Evolutionary conservation across 2,888 invertebrate genomes (phyloP).

Genomic region (Lithophane ornitopus): DNA sequence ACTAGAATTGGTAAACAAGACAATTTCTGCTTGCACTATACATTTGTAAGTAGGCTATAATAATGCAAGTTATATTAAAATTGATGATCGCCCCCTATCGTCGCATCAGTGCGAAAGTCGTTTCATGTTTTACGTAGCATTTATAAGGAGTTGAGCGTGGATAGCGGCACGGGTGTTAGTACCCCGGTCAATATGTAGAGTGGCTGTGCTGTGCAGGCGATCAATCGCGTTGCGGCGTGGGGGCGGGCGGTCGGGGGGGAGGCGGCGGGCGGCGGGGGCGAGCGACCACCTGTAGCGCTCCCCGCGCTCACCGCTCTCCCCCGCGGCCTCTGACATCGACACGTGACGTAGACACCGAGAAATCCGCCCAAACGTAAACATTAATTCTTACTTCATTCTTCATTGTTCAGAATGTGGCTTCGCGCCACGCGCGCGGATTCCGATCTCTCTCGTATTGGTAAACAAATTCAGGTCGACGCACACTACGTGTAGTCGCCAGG

Average conservation of each 20-base stretch:
- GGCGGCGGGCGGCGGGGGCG: conserved; percentile 65
- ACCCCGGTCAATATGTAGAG: conserved; percentile 90
- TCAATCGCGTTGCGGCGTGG: conserved; percentile 86
- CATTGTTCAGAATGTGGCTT: conserved; percentile 87
- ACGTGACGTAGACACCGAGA: conserved; percentile 89
- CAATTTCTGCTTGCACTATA: conserved; percentile 42
- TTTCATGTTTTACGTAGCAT: conserved; percentile 79
- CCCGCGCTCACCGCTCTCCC: conserved; percentile 65
- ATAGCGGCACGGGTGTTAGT: conserved; percentile 86
- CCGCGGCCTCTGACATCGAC: conserved; percentile 80
- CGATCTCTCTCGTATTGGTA: conserved; percentile 87
- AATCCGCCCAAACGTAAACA: conserved; percentile 91
- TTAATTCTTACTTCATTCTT: conserved; percentile 90
- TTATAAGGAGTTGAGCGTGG: conserved; percentile 82
- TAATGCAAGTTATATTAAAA: conserved; percentile 36
- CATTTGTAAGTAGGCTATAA: conserved; percentile 22
- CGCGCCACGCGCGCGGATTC: conserved; percentile 86
- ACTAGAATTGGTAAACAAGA: conserved; percentile 56
- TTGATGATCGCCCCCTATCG: conserved; percentile 40
- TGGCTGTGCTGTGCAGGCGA: conserved; percentile 88
- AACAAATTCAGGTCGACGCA: conserved; percentile 82
- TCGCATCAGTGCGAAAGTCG: conserved; percentile 59
- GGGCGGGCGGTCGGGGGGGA: conserved; percentile 58
- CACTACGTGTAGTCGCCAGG: conserved; percentile 66
- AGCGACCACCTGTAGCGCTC: conserved; percentile 86